Base-by-base conservation (phyloP, 1,140 invertebrate species). In the Neodiprion pinetum region DNA sequence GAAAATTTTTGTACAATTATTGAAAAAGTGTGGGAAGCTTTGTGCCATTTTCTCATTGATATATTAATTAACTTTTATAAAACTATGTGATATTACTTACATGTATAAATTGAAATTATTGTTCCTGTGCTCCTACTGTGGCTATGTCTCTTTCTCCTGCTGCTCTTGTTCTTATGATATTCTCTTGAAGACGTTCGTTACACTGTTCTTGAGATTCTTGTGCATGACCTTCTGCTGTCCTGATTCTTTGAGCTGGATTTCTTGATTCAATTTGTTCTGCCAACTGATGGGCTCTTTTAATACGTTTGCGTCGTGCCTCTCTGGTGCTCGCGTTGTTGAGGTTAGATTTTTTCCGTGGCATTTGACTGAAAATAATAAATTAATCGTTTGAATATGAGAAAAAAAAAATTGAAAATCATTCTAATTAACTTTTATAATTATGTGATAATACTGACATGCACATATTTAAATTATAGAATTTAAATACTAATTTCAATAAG, bases 321-420 rank as follows among this genome's bases (percentile, higher is more conserved):
- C 67, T 81, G 77, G 67, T 81, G 11, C 79, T 61, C 71, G 78
- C 79, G 77, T 82, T 78, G 75, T 76, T 81, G 72, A 79, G 74
- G 70, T 81, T 82, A 79, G 80, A 76, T 78, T 79, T 78, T 78
- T 77, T 79, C 76, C 70, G 79, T 80, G 79, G 77, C 77, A 79
- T 75, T 78, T 74, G 74, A 77, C 72, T 77, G 76, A 75, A 77
- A 65, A 72, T 72, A 61, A 7, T 65, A 65, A 72, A 40, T 72
- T 65, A 61, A 48, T 23, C 53, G 14, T 72, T 72, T 3, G 67
- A 72, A 72, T 72, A 72, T 17, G 17, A 17, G 17, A 17, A 17
- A 17, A 17, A 17, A 17, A 17, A 17, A 17, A n/a, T 72, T 7
- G 48, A 11, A 72, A 72, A 65, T 17, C 17, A 17, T 17, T 17